Conservation (phyloP, 1,140 invertebrate species). For the Cyclargus thomasi region DNA sequence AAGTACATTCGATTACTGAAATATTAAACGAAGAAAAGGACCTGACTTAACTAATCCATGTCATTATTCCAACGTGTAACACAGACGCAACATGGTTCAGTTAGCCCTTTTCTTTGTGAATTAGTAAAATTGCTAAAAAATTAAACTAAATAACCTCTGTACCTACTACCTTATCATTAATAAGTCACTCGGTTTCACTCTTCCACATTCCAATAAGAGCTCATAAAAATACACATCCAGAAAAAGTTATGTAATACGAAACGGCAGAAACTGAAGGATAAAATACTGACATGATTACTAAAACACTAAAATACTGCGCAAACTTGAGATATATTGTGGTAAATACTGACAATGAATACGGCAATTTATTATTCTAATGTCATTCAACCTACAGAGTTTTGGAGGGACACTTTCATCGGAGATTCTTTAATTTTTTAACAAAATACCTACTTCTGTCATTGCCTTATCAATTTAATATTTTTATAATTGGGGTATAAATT, state of each 20-base stretch:
- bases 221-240: background rate
- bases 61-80: too few relatives aligned
- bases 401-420: too few relatives aligned
- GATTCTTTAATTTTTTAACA: too few relatives aligned
- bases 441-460: too few relatives aligned
- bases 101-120: too few relatives aligned
- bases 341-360: background rate
- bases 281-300: background rate
- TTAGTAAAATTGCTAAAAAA: background rate
- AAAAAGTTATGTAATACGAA: background rate
- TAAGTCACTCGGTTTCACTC: background rate
- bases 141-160: background rate
- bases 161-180: background rate
- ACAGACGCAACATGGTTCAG: too few relatives aligned
- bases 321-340: background rate
- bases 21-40: too few relatives aligned
- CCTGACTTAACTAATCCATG: too few relatives aligned
- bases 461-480: too few relatives aligned
- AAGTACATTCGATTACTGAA: conserved; percentile 15
- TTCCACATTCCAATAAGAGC: background rate
- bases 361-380: too few relatives aligned
- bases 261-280: background rate
- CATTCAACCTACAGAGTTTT: too few relatives aligned
- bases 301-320: background rate
- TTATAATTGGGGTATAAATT: too few relatives aligned